phyloP scores from a whole-genome alignment of 2,113 vertebrate genomes.

The Ictidomys tridecemlineatus region DNA sequence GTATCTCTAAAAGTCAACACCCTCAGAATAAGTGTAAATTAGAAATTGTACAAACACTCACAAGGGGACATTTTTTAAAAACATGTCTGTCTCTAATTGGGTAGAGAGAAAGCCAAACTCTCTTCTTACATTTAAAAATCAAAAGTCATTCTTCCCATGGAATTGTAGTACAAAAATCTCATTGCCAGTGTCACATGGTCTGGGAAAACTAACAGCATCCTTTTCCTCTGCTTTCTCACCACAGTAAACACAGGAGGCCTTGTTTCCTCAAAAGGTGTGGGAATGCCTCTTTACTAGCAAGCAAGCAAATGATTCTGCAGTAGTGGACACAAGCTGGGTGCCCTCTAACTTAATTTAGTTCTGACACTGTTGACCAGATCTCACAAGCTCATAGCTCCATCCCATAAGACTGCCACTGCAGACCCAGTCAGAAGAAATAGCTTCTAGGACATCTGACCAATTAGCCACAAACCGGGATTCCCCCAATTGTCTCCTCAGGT shows the following conservation, averaged over 20 bases:
- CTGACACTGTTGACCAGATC: neutral
- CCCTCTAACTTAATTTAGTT: neutral
- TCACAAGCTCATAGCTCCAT: neutral
- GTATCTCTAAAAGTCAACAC: neutral
- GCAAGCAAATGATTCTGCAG: neutral
- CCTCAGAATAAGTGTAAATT: slow-evolving; percentile 1
- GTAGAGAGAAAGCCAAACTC: neutral
- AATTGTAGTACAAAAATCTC: neutral
- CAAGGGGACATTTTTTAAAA: neutral
- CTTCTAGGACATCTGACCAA: neutral
- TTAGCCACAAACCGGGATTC: neutral
- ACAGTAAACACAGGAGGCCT: neutral
- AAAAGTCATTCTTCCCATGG: neutral
- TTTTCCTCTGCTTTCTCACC: neutral
- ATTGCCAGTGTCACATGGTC: neutral
- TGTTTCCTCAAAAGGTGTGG: neutral
- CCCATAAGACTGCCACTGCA: too few species aligned
- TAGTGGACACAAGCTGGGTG: too few species aligned
- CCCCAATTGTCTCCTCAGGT: neutral
- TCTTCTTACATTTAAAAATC: neutral
- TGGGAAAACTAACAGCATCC: neutral
- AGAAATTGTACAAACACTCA: neutral
- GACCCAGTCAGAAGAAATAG: neutral
- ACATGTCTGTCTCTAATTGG: neutral
- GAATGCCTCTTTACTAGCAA: neutral